Base-by-base conservation (phyloP, 2,113 vertebrate species). In the Brachyhypopomus occidentalis region DNA sequence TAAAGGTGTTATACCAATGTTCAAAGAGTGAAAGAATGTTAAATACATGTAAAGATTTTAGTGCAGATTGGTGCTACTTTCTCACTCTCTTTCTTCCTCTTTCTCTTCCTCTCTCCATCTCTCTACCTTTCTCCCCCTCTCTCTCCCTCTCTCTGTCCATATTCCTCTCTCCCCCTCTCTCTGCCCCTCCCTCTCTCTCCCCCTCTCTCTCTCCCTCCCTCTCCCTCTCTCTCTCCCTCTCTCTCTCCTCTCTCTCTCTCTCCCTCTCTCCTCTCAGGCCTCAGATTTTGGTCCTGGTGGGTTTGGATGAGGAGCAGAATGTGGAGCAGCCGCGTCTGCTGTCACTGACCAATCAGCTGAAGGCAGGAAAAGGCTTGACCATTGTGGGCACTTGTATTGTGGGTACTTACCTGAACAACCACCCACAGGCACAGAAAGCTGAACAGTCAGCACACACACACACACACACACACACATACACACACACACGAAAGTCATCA, bases 321-420 rank as follows among this genome's bases (percentile, higher is more conserved):
- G 95, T 99, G 56, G 96, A 97, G 80, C 96, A 99, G 84, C 97
- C 98, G 0, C 98, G 98, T 88, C 92, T 99, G 70, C 93, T 99
- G 63, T 98, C 97, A 12, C 83, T 99, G 89, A 97, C 96, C 14
- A 96, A 95, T 1, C 98, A 99, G 91, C 93, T 99, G 34, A 99
- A 99, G 88, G 98, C 98, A 0, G 97, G 98, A 27, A 99, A 98
- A 86, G 98, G 97, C n/a, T 92, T 99, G 88, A 99, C 98, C 82
- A 98, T 99, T 0, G 97, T 98, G 79, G 97, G 97, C 64, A 96
- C 97, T 0, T 94, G 96, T 55, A 92, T 99, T 17, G 95, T 97
- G 83, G 98, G 98, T 62, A 97, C 95, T 60, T 98, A 96, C 86
- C 92, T 99, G 59, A 94, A 96, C 84, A 97, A 96, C 88, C 94